Conservation (phyloP, 2,888 invertebrate species). For the Xestia ashworthii region DNA sequence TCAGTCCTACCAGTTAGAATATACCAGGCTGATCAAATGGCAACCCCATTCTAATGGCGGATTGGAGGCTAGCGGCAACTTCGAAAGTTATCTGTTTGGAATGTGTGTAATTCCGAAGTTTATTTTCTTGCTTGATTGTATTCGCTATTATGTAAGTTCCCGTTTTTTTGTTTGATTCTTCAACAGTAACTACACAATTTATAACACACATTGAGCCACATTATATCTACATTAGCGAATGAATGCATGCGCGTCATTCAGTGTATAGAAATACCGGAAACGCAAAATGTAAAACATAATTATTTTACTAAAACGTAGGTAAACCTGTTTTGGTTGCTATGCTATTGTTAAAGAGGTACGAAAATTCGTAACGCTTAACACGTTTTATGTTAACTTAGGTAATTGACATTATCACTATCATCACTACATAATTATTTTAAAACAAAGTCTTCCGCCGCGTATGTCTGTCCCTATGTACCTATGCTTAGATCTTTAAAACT, state of each 20-base stretch:
- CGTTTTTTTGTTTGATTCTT: background rate
- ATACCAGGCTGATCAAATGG: background rate
- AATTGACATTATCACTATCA: background rate
- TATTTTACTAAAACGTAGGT: background rate
- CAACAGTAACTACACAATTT: no score
- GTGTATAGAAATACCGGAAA: background rate
- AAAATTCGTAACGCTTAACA: background rate
- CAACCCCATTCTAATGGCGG: background rate
- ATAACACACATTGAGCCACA: no score
- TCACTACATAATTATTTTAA: no score
- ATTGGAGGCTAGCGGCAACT: background rate
- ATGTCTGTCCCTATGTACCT: no score
- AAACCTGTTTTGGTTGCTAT: constrained; percentile 1
- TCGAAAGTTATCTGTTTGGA: background rate
- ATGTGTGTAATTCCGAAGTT: background rate
- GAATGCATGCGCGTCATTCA: background rate
- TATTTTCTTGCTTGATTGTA: background rate
- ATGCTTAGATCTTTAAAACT: no score
- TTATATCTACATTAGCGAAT: no score
- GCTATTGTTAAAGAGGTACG: background rate
- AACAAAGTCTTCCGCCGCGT: no score
- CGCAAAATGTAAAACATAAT: background rate
- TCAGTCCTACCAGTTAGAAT: background rate
- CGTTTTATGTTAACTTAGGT: background rate
- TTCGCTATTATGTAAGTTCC: background rate